phyloP scores from a whole-genome alignment of 1,140 invertebrate genomes.

The Leptinotarsa texana region DNA sequence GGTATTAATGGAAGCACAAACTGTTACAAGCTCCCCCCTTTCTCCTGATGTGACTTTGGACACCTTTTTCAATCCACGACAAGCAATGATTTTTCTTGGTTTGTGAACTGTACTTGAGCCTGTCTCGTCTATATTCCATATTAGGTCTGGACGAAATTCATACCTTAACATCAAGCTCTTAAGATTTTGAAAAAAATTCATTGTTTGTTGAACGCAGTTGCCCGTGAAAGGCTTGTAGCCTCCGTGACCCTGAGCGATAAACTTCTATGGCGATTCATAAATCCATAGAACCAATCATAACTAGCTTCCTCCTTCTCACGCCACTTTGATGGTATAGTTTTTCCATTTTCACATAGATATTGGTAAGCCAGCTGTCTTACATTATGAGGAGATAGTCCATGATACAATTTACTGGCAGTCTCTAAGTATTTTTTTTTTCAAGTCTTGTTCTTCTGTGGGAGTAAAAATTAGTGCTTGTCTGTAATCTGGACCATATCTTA shows the following conservation, averaged over 20 bases:
- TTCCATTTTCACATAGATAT: conserved; percentile 22
- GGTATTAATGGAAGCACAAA: not conserved
- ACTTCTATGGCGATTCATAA: conserved; percentile 28
- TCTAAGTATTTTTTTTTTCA: not conserved
- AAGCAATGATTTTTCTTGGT: conserved; percentile 53
- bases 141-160: conserved; percentile 23
- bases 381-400: not conserved
- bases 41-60: conserved; percentile 27
- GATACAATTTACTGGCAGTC: not conserved
- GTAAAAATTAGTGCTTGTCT: not conserved
- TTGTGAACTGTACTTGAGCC: conserved; percentile 56
- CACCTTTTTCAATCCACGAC: conserved; percentile 51
- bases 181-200: conserved; percentile 44
- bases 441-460: not conserved
- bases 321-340: conserved; percentile 21
- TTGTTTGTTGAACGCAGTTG: conserved; percentile 47
- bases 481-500: not conserved
- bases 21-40: not conserved
- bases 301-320: conserved; percentile 22
- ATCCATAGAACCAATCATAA: conserved; percentile 30
- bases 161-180: not conserved
- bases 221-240: conserved; percentile 43
- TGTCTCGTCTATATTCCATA: conserved; percentile 57
- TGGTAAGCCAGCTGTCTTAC: conserved; percentile 24
- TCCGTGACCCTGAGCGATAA: conserved; percentile 39